Base-by-base conservation (phyloP, 1,140 invertebrate genomes). In the Calephelis virginiensis region DNA sequence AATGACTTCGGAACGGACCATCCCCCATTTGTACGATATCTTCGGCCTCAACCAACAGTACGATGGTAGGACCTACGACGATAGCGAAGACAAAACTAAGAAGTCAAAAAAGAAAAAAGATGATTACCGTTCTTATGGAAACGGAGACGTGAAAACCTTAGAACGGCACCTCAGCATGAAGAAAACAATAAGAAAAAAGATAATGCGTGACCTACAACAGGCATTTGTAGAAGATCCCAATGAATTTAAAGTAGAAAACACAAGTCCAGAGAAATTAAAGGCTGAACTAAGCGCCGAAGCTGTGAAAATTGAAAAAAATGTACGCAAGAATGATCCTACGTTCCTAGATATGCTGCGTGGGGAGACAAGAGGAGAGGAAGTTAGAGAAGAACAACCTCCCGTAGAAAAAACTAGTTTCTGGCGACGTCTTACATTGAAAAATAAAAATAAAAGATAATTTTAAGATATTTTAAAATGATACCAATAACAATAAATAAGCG, bases 161-260 rank as follows among this genome's bases (percentile, higher is more conserved):
- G 96, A 97, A 78, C 92, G 95, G 68, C 95, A 96, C 82, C 91
- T 97, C 64, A 96, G 95, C 70, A 97, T 97, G 96, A 97, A 97
- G 90, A 97, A 97, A 82, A 96, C 95, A 7, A 96, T 96, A 66
- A 86, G 95, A 50, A 97, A 96, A 86, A 96, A 96, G 88, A 96
- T 97, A 75, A 97, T 96, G 95, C 92, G 96, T 7, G 95, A 96
- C 78, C 90, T 97, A 56, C 94, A 95, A 77, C 94, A 95, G 77
- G 95, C 95, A 6, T 95, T 95, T 80, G 94, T 95, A 69, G 95
- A 95, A 76, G 94, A 95, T 78, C 95, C 95, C 48, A 94, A 95
- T 73, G 94, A 95, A 82, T 95, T 95, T 83, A 93, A 93, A 71
- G 93, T 94, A 62, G 94, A 95, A 72, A 94, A 94, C 69, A 94